Evolutionary conservation across 2,888 invertebrate species (phyloP).

Genomic region (Platynereis dumerilii): DNA sequence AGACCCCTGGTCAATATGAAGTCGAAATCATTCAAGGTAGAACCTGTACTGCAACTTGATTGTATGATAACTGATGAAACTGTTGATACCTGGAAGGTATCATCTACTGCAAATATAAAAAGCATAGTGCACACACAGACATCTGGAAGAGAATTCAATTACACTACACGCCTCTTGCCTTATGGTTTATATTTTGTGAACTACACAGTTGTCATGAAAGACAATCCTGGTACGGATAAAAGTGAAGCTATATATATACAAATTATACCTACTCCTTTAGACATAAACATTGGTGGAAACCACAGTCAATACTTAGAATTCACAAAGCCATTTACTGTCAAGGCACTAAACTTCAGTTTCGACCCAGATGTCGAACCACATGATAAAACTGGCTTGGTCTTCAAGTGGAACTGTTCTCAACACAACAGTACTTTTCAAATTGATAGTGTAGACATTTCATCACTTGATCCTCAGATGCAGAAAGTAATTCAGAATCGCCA

Average conservation of each 20-base stretch:
- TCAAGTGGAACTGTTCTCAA: conserved; percentile 1
- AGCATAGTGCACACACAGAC: not conserved
- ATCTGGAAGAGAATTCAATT: not conserved
- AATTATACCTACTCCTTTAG: not conserved
- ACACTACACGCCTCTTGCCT: not conserved
- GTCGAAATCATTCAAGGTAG: not conserved
- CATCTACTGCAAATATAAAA: not conserved
- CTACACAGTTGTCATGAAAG: not conserved
- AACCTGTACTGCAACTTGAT: not conserved
- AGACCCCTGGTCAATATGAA: conserved; percentile 1
- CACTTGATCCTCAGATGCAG: not conserved
- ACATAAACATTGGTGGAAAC: not conserved
- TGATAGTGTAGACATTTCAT: not conserved
- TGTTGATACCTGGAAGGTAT: not conserved
- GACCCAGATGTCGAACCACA: not conserved
- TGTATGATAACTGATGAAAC: conserved; percentile 4
- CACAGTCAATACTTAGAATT: not conserved
- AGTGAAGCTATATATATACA: not conserved
- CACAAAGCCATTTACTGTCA: not conserved
- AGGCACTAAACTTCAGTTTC: not conserved
- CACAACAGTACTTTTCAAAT: not conserved
- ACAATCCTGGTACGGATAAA: not conserved
- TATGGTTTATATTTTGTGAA: not conserved
- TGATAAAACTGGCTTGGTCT: not conserved
- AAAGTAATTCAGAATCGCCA: not conserved